phyloP scores from a whole-genome alignment of 2,797 vertebrate species.

The Gymnopithys bicolor region DNA sequence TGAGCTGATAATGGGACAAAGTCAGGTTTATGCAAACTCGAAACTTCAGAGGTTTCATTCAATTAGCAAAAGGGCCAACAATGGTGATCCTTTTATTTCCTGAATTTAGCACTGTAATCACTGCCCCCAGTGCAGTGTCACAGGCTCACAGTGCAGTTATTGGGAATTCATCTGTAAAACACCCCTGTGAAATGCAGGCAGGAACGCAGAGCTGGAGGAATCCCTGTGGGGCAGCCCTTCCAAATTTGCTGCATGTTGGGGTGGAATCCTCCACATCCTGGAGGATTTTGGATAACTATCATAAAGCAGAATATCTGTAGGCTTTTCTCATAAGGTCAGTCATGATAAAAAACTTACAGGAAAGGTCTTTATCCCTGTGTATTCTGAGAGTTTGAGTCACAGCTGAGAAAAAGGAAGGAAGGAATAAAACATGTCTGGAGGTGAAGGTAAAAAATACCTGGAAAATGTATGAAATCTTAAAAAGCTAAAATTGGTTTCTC shows the following conservation, averaged over 20 bases:
- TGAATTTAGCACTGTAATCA: neutral
- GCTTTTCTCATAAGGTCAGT: neutral
- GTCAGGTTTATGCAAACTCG: neutral
- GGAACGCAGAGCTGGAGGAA: neutral
- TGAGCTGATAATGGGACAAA: neutral
- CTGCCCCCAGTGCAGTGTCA: neutral
- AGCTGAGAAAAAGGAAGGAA: neutral
- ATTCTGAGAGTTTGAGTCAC: neutral
- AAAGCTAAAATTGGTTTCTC: neutral
- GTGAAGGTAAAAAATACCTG: neutral
- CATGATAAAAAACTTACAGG: neutral
- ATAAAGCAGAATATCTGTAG: neutral
- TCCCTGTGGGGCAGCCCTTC: neutral
- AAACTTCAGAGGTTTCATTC: neutral
- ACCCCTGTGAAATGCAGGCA: neutral
- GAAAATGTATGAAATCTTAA: neutral
- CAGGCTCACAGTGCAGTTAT: rapidly evolving
- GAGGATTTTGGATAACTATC: neutral
- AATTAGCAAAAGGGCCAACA: neutral
- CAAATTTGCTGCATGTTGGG: neutral
- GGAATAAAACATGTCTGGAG: neutral
- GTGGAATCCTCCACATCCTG: neutral
- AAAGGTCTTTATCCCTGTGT: neutral
- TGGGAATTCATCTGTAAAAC: neutral
- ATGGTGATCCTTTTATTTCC: neutral